Conservation (phyloP, 2,797 vertebrate species). For the Ficedula albicollis region DNA sequence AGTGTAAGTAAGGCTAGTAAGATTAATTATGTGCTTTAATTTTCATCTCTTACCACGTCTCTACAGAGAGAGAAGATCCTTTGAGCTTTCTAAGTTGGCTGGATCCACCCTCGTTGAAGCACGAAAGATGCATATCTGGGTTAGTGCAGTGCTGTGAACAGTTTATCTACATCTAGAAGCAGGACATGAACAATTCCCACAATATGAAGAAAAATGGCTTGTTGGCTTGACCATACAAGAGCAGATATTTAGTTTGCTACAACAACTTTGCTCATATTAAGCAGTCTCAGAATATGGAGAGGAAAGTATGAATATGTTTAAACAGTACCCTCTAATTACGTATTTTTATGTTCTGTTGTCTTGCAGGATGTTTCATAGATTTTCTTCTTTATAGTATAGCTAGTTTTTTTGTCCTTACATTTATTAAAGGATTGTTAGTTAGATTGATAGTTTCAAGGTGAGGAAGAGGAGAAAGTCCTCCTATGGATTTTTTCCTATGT, state of each 20-base stretch:
- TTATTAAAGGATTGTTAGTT: neutral
- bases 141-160: neutral
- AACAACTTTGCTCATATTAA: neutral
- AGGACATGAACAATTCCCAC: neutral
- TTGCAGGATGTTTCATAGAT: neutral
- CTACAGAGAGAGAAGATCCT: neutral
- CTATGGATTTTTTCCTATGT: neutral
- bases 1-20: neutral
- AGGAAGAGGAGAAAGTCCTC: neutral
- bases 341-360: neutral
- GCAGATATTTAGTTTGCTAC: neutral
- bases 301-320: neutral
- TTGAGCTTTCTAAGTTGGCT: neutral
- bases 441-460: neutral
- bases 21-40: neutral
- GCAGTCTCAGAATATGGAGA: neutral
- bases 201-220: neutral
- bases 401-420: neutral
- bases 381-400: neutral
- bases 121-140: neutral
- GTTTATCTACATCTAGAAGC: neutral
- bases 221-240: neutral
- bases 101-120: neutral
- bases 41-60: neutral
- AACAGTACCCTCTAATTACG: neutral